A percentile compares a stretch with the other conserved stretches of the same genome.
Evolutionary conservation across 2,113 vertebrate species (phyloP).

Genomic region (Syngnathus scovelli): DNA sequence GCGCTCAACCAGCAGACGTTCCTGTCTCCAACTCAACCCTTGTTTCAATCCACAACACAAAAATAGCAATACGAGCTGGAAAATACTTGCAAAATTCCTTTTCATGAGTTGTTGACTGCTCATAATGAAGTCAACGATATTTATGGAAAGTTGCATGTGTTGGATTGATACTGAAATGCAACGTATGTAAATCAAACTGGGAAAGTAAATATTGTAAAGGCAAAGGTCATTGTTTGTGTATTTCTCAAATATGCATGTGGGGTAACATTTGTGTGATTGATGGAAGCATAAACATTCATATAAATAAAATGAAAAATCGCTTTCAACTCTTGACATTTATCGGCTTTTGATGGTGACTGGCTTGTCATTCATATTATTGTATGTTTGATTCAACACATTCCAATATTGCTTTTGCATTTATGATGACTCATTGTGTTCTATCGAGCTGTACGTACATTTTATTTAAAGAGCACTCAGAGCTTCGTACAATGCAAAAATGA

Average conservation of each 20-base stretch:
- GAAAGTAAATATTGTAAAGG: conserved; percentile 17
- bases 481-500: too few species aligned
- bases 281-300: background rate
- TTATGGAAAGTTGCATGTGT: conserved; percentile 15
- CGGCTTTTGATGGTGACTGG: background rate
- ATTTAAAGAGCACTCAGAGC: too few species aligned
- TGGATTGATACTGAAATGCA: conserved; percentile 37
- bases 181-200: conserved; percentile 28
- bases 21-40: conserved; percentile 1
- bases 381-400: background rate
- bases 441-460: too few species aligned
- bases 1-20: background rate
- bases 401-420: too few species aligned
- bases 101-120: background rate
- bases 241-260: background rate
- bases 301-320: background rate
- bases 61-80: conserved; percentile 3
- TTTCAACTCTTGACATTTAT: background rate
- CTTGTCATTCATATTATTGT: background rate
- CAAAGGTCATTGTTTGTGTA: conserved; percentile 19
- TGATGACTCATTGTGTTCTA: too few species aligned
- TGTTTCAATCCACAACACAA: background rate
- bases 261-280: background rate
- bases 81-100: conserved; percentile 2
- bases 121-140: background rate